Percentiles rank a stretch among this genome's conserved stretches.
These are phyloP conservation scores for Harlomillsia oculata DNA, from an alignment of 1,140 invertebrate genomes.

Conservation along the genomic window DNA sequence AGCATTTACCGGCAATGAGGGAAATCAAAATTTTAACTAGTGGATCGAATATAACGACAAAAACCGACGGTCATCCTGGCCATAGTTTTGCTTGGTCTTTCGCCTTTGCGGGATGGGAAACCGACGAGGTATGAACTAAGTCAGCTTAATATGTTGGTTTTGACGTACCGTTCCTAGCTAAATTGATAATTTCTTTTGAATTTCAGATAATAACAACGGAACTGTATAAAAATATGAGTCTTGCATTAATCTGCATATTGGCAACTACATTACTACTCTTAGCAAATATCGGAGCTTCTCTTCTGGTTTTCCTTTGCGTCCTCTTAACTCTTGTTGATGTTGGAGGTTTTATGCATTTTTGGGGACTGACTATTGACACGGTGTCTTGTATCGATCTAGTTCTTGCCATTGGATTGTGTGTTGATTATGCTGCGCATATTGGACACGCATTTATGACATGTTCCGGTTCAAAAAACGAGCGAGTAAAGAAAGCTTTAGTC, in stretches of 20 bases:
- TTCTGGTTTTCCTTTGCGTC: constrained; percentile 41
- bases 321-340: constrained; percentile 57
- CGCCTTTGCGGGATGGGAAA: constrained; percentile 62
- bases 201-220: constrained; percentile 55
- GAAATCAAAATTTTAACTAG: constrained; percentile 48
- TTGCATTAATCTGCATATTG: constrained; percentile 72
- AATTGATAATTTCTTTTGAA: constrained; percentile 19
- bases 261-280: constrained; percentile 66
- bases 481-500: constrained; percentile 58
- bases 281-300: constrained; percentile 63
- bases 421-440: constrained; percentile 80
- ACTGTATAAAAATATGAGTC: constrained; percentile 64
- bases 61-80: no score
- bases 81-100: constrained; percentile 58
- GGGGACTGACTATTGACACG: constrained; percentile 76
- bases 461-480: constrained; percentile 48
- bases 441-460: constrained; percentile 62
- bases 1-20: constrained; percentile 67
- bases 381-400: constrained; percentile 74
- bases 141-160: no score
- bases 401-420: constrained; percentile 74
- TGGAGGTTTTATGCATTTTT: constrained; percentile 67
- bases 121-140: constrained; percentile 52
- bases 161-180: no score
- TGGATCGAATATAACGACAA: constrained; percentile 47